Percentiles rank a stretch among this genome's conserved stretches.
Conservation (phyloP, 2,797 vertebrate genomes). For the Enteromius viviparus region DNA sequence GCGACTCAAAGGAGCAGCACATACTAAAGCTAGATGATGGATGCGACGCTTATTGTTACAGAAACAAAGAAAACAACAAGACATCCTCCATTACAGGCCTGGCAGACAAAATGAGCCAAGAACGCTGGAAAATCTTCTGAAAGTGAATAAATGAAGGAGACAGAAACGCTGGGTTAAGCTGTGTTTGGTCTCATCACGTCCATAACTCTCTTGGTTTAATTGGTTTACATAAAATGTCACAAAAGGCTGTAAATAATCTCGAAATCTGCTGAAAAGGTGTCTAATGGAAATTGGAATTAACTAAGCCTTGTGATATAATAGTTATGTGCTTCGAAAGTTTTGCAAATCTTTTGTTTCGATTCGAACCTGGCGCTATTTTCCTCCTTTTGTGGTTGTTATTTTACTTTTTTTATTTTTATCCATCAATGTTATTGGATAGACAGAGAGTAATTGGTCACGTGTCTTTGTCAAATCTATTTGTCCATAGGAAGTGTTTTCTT, state of each 20-base stretch:
- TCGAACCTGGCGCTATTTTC: too few species aligned
- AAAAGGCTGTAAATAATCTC: neutral
- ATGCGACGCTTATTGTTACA: constrained; percentile 34
- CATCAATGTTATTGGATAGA: too few species aligned
- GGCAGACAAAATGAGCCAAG: constrained; percentile 65
- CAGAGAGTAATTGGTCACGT: too few species aligned
- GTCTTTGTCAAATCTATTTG: too few species aligned
- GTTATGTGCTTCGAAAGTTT: too few species aligned
- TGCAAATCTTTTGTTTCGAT: too few species aligned
- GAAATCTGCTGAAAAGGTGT: neutral
- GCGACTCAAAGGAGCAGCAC: constrained; percentile 38
- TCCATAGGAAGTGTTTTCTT: too few species aligned
- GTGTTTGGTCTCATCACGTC: neutral
- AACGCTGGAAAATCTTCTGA: constrained; percentile 74
- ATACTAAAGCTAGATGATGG: constrained; percentile 38
- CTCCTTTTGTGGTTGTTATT: too few species aligned
- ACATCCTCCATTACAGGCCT: constrained; percentile 63
- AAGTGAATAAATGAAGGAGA: constrained; percentile 68
- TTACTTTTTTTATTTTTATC: too few species aligned
- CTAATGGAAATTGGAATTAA: neutral
- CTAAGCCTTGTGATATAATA: neutral
- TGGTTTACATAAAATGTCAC: neutral
- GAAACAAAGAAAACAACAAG: constrained; percentile 50
- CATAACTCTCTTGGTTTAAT: neutral
- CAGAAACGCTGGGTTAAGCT: constrained; percentile 49